These are phyloP conservation scores for Thereva nobilitata DNA, from an alignment of 2,888 invertebrate genomes.

Conservation along the genomic window DNA sequence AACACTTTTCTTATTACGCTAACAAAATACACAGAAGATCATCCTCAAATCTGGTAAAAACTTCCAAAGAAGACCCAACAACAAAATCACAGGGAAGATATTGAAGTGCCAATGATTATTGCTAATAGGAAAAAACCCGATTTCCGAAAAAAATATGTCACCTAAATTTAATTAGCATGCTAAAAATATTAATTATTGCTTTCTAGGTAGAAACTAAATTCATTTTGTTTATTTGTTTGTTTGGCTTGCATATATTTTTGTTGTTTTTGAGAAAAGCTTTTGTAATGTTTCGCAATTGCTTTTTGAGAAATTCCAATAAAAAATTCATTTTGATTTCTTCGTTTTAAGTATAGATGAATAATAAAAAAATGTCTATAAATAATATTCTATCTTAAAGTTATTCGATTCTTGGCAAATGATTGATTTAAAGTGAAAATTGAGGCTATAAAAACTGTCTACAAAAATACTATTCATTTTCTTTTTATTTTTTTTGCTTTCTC, in stretches of 20 bases:
- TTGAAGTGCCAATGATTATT: conserved; percentile 41
- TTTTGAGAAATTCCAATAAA: background rate
- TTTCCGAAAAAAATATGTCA: too few relatives aligned
- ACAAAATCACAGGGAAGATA: conserved; percentile 15
- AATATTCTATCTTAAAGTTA: background rate
- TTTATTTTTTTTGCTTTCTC: too few relatives aligned
- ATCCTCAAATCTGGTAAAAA: background rate
- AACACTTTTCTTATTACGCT: too few relatives aligned
- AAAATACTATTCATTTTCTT: too few relatives aligned
- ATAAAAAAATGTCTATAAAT: background rate
- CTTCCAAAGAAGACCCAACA: conserved; percentile 20
- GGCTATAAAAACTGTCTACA: too few relatives aligned
- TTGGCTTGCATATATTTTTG: background rate
- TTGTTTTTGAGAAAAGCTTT: conserved; percentile 37
- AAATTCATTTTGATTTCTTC: background rate
- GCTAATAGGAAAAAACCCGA: background rate
- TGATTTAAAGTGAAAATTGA: too few relatives aligned
- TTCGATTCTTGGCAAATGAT: too few relatives aligned
- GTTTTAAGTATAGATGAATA: background rate
- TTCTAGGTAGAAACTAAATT: too few relatives aligned
- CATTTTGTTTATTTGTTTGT: too few relatives aligned
- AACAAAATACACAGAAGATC: too few relatives aligned
- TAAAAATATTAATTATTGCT: too few relatives aligned
- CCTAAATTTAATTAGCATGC: too few relatives aligned
- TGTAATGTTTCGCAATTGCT: conserved; percentile 45